Conservation (phyloP, 2,888 invertebrate species). For the Leptinotarsa juncta region DNA sequence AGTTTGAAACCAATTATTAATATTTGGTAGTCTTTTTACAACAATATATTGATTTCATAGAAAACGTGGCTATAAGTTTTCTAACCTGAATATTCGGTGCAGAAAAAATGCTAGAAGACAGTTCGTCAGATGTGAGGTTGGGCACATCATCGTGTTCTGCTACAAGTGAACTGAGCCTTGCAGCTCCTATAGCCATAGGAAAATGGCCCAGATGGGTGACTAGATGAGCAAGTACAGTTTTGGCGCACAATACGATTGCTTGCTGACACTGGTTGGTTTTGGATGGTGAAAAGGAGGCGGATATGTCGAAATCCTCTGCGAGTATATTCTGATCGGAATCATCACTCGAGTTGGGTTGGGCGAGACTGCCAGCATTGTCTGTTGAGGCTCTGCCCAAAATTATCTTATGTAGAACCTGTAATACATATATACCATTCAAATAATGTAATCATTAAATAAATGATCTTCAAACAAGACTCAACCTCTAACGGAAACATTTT, state of each 20-base stretch:
- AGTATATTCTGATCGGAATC: constrained; percentile 81
- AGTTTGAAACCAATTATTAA: no score
- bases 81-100: constrained; percentile 83
- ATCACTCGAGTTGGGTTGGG: constrained; percentile 70
- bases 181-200: constrained; percentile 90
- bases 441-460: background rate
- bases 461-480: no score
- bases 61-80: background rate
- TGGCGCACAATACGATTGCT: constrained; percentile 71
- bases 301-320: constrained; percentile 74
- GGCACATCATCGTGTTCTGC: constrained; percentile 93
- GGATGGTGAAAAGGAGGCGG: constrained; percentile 64
- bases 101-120: constrained; percentile 82
- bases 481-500: no score
- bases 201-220: constrained; percentile 95
- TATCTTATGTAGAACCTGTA: constrained; percentile 72
- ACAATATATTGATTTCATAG: no score
- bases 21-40: no score
- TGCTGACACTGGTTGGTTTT: constrained; percentile 67
- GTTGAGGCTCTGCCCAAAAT: constrained; percentile 70
- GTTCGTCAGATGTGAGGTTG: constrained; percentile 77
- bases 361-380: constrained; percentile 67
- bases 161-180: constrained; percentile 88
- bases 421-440: constrained; percentile 24
- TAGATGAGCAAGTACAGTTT: constrained; percentile 81